Conservation (phyloP, 2,888 invertebrate genomes). For the Capitulum mitella region DNA sequence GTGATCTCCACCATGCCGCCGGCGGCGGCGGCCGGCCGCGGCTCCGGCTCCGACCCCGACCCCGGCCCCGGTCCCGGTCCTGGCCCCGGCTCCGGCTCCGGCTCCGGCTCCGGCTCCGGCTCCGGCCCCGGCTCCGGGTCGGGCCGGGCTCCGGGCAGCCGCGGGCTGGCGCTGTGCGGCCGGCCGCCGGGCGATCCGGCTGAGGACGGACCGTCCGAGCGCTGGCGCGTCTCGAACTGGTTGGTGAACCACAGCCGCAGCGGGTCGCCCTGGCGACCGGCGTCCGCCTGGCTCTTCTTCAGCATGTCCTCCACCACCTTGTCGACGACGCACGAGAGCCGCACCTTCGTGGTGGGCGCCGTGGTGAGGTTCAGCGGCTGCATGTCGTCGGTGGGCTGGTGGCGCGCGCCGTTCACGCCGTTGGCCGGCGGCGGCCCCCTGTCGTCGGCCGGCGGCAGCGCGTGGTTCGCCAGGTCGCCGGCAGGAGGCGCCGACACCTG, state of each 20-base stretch:
- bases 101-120: not conserved
- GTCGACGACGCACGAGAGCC: constrained; percentile 6
- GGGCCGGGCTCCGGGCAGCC: not conserved
- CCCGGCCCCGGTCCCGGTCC: no score
- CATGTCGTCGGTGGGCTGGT: not conserved
- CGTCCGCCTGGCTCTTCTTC: not conserved
- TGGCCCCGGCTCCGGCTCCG: not conserved
- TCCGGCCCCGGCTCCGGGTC: not conserved
- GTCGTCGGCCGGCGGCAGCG: no score
- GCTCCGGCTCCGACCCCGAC: not conserved
- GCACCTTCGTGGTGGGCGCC: not conserved
- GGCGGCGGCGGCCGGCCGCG: not conserved
- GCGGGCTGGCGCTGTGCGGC: not conserved
- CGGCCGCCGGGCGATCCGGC: not conserved
- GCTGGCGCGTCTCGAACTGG: constrained; percentile 1
- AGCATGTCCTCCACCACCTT: constrained; percentile 8
- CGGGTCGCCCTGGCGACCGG: not conserved
- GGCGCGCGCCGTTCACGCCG: not conserved
- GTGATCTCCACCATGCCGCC: not conserved
- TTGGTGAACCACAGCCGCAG: constrained; percentile 14
- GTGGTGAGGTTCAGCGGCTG: constrained; percentile 13
- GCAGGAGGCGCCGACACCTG: not conserved
- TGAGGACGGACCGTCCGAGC: not conserved
- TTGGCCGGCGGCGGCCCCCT: not conserved
- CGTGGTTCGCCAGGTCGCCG: not conserved